These are phyloP conservation scores for Manduca sexta DNA, from an alignment of 1,140 invertebrate species.

Conservation along the genomic window DNA sequence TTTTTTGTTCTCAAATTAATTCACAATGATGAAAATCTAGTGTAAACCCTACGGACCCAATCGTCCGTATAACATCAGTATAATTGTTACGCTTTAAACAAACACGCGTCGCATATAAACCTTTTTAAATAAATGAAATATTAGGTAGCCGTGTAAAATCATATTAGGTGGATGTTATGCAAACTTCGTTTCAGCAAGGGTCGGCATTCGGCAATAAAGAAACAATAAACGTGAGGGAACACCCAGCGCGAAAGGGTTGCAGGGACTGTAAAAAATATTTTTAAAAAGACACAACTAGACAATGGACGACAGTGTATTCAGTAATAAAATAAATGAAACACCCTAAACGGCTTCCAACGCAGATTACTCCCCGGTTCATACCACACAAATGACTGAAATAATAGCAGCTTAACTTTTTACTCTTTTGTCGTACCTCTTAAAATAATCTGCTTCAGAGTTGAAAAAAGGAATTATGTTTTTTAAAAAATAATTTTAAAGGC, in stretches of 20 bases:
- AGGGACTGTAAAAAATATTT: conserved; percentile 30
- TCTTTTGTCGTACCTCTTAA: conserved; percentile 4
- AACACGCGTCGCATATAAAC: conserved; percentile 1
- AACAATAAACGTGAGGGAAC: conserved; percentile 39
- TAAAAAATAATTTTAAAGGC: no score
- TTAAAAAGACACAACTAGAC: conserved; percentile 32
- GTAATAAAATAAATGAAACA: conserved; percentile 47
- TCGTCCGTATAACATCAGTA: conserved; percentile 4
- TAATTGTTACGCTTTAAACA: conserved; percentile 1
- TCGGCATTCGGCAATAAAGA: conserved; percentile 36
- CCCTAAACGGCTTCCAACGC: conserved; percentile 21
- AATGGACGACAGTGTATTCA: conserved; percentile 33
- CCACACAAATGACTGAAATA: conserved; percentile 30
- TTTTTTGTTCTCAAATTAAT: conserved; percentile 38
- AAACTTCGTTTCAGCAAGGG: conserved; percentile 30
- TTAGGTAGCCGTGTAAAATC: conserved; percentile 17
- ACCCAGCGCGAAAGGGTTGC: conserved; percentile 44
- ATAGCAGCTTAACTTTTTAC: conserved; percentile 12
- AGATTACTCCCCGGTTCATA: conserved; percentile 26
- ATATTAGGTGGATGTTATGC: conserved; percentile 32
- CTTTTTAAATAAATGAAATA: conserved; percentile 15
- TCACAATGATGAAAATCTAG: conserved; percentile 25
- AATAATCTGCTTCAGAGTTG: not conserved
- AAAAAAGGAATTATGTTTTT: not conserved
- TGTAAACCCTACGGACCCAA: conserved; percentile 13